Percentiles rank a stretch among this genome's conserved stretches.
phyloP scores from a whole-genome alignment of 2,888 invertebrate species.

The Crematogaster levior region DNA sequence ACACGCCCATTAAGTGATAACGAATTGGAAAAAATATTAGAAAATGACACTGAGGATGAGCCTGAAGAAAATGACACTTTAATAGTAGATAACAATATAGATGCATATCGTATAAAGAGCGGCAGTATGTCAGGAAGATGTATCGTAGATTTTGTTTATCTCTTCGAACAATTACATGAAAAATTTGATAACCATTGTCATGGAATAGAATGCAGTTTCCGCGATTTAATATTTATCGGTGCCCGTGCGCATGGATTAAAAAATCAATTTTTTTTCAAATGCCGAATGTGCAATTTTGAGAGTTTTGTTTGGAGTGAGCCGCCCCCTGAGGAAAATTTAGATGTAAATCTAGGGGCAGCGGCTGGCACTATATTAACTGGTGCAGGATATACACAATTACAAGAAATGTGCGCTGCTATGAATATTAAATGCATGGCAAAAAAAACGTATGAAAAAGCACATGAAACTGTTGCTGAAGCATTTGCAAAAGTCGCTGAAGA shows the following conservation, averaged over 20 bases:
- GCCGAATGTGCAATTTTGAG: conserved; percentile 4
- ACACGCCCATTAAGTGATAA: too few relatives aligned
- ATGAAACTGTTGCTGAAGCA: neutral
- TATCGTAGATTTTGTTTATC: neutral
- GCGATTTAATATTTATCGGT: neutral
- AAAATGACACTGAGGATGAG: too few relatives aligned
- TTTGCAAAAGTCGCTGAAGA: neutral
- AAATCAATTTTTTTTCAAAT: neutral
- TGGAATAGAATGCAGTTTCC: neutral
- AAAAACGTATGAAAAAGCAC: neutral
- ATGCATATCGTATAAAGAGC: too few relatives aligned
- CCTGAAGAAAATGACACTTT: too few relatives aligned
- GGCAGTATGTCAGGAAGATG: too few relatives aligned
- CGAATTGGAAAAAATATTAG: too few relatives aligned
- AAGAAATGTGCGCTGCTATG: conserved; percentile 3
- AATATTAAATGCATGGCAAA: neutral
- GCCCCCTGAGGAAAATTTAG: neutral
- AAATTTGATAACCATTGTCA: neutral
- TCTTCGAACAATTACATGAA: neutral
- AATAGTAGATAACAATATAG: too few relatives aligned
- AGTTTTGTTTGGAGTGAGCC: neutral
- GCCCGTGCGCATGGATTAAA: neutral
- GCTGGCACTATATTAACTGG: neutral
- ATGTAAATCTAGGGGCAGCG: neutral
- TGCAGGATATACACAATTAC: neutral